Evolutionary conservation across 37 sponge, comb jelly and placozoan genomes (phyloP).

Genomic region (Theonella swinhoei): DNA sequence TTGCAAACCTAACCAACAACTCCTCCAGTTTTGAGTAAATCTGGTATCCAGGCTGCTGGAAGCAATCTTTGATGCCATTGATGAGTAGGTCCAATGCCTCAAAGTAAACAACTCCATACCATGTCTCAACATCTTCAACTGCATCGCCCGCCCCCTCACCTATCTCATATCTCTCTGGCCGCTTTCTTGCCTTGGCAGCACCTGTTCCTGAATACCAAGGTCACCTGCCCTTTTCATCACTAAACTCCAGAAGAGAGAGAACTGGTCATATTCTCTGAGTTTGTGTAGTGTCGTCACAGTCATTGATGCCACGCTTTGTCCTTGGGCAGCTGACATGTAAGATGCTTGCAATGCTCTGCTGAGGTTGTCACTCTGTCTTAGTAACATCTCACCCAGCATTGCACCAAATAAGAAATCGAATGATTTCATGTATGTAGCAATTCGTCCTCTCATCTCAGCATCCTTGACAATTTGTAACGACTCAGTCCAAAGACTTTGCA

Average conservation of each 20-base stretch:
- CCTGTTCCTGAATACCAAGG: constrained; percentile 13
- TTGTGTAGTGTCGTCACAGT: constrained; percentile 58
- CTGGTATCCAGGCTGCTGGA: constrained; percentile 55
- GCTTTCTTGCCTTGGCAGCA: constrained; percentile 22
- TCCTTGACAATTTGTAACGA: not conserved
- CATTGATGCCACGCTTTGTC: constrained; percentile 53
- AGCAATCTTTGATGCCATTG: constrained; percentile 16
- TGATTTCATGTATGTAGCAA: constrained; percentile 29
- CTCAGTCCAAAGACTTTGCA: constrained; percentile 47
- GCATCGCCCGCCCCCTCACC: too few relatives aligned
- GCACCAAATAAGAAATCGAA: constrained; percentile 47
- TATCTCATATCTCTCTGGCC: too few relatives aligned
- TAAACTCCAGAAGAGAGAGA: constrained; percentile 43
- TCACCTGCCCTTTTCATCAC: constrained; percentile 3
- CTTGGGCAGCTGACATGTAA: constrained; percentile 62
- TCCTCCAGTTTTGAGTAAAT: constrained; percentile 52
- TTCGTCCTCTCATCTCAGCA: constrained; percentile 16
- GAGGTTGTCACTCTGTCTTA: constrained; percentile 60
- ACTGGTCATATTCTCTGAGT: too few relatives aligned
- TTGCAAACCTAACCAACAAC: constrained; percentile 25
- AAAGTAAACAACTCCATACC: too few relatives aligned
- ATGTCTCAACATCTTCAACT: too few relatives aligned
- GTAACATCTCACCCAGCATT: constrained; percentile 53
- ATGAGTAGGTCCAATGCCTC: constrained; percentile 64
- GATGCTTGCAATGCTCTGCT: constrained; percentile 54